Evolutionary conservation across 2,797 vertebrate genomes (phyloP), one percentile per base, ranked within the genome.

Genomic region (Syncerus caffer): DNA sequence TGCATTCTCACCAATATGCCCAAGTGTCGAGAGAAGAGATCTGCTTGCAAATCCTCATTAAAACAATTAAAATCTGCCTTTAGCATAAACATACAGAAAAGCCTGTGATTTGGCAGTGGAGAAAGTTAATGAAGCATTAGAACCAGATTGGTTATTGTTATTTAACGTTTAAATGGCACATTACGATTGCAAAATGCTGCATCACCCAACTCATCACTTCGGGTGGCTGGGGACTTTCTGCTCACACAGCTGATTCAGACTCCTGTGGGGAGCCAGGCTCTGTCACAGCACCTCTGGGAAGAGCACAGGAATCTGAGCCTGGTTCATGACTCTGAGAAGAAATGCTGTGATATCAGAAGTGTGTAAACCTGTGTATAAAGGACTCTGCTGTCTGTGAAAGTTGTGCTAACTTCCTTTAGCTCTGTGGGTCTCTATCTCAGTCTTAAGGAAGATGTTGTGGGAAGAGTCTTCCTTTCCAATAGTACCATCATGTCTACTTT

Each of bases 31-130:
- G 60, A 95, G 42, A 89, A 79, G 94, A 89, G 47, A 51, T 21
- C 64, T n/a, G 53, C 89, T 95, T 90, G 57, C 57, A 74, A 80
- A 67, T 92, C 11, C 80, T 95, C 82, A 80, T 74, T 96, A 86
- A 97, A 96, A 92, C 85, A 95, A 88, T 95, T 87, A 90, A 92
- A 96, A 80, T 74, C 57, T 95, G 79, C 62, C 47, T 82, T 95
- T 85, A 88, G 53, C 51, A 89, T 14, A 80, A 97, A 95, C 78
- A 97, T 50, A 78, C 29, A 87, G 21, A 85, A 96, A 97, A 96
- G 50, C 17, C 55, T 85, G 53, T n/a, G 51, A 93, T 89, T 86
- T 62, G 86, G 79, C 51, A 84, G 19, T 45, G 58, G 82, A 82
- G 51, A 97, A 1, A 34, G 55, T 83, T 57, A 95, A 95, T 74